Evolutionary conservation across 2,797 vertebrate genomes (phyloP), one percentile per base, ranked within the genome.

Genomic region (Sebastes kiyomatsui): DNA sequence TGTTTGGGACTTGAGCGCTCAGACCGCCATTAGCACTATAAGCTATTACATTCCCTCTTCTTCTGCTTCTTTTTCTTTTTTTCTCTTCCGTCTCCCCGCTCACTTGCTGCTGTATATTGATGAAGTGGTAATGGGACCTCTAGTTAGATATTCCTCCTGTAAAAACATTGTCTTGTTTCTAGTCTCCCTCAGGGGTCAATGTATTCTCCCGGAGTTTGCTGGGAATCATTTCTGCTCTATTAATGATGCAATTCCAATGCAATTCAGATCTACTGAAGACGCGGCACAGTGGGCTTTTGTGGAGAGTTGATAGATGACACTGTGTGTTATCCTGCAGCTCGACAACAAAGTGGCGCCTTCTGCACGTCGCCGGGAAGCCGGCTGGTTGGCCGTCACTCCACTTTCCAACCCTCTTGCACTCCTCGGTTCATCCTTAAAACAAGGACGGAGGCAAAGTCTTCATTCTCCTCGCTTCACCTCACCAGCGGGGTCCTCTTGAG

Each of bases 221-320:
- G 75, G 86, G 88, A 92, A 90, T 91, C 84, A 93, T 93, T 93
- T 93, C 89, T 83, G 81, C 92, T 83, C 89, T 87, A 94, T 93
- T 94, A 94, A 94, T 94, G 93, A 95, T 93, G 93, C 91, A 93
- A 93, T 91, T 88, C 88, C 90, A 81, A 91, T 88, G 92, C 90
- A 94, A 94, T 89, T 83, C 88, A 88, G 87, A 90, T 88, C 83
- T 84, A 87, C 79, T 88, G 92, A 93, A 88, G 91, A 88, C 64
- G 67, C 72, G 27, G 76, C 86, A 80, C 87, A 74, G 80, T 75
- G 74, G 77, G 75, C 82, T 79, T 87, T 80, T 71, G 79, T 68
- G 61, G 52, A 73, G 78, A 68, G 84, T 72, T 91, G 87, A 93
- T 83, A 85, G 89, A 92, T 71, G 89, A 84, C 60, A 25, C 74